Evolutionary conservation across 2,888 invertebrate genomes (phyloP).

Genomic region (Podotricha telesiphe): DNA sequence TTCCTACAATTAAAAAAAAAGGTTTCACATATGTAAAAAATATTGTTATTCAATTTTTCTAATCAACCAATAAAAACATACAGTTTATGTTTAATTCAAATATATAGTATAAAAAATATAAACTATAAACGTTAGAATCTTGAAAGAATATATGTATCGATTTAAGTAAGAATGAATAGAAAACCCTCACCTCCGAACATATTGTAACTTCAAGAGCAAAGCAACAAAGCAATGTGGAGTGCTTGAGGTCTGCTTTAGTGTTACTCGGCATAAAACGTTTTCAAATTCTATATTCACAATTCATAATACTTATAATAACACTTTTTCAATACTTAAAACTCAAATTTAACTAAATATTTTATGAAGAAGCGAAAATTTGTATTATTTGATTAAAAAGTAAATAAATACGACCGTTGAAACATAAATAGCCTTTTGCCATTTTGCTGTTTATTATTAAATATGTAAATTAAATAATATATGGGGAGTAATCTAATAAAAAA

Average conservation of each 20-base stretch:
- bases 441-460: too few species aligned
- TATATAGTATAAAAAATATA: background rate
- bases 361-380: background rate
- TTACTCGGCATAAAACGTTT: background rate
- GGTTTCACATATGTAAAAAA: too few species aligned
- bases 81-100: too few species aligned
- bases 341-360: background rate
- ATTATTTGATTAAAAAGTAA: too few species aligned
- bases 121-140: background rate
- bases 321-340: background rate
- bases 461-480: too few species aligned
- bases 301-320: background rate
- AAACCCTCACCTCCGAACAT: constrained; percentile 26
- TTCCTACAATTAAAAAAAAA: too few species aligned
- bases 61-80: too few species aligned
- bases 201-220: constrained; percentile 23
- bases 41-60: too few species aligned
- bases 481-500: background rate
- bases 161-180: constrained; percentile 18
- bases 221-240: constrained; percentile 19
- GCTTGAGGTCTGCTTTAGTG: constrained; percentile 7
- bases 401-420: too few species aligned
- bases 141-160: constrained; percentile 1
- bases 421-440: too few species aligned
- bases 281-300: background rate